Conservation (phyloP, 2,888 invertebrate species). For the Drosophila pegasa region DNA sequence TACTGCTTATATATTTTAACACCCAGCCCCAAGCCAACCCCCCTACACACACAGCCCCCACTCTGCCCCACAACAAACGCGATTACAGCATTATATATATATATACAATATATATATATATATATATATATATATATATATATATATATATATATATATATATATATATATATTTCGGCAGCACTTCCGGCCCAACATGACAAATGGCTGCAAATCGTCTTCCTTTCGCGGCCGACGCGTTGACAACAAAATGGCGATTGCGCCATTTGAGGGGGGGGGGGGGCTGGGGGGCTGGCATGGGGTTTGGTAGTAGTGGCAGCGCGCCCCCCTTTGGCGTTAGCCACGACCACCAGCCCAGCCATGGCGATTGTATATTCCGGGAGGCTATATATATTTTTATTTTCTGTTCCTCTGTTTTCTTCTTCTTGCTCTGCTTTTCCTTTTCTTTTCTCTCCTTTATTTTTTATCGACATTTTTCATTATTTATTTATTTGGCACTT, state of each 20-base stretch:
- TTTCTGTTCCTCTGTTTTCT: constrained; percentile 36
- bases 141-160: constrained; percentile 11
- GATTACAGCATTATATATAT: constrained; percentile 54
- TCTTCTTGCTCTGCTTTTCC: too few species aligned
- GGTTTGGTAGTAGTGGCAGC: neutral
- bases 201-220: constrained; percentile 81
- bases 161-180: constrained; percentile 44
- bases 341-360: neutral
- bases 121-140: constrained; percentile 41
- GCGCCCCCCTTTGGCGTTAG: neutral
- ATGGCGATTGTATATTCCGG: neutral
- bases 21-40: constrained; percentile 24
- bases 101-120: constrained; percentile 12
- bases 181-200: constrained; percentile 70
- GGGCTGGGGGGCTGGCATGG: neutral
- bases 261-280: neutral
- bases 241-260: constrained; percentile 68
- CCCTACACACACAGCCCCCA: constrained; percentile 17
- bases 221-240: constrained; percentile 75
- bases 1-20: constrained; percentile 79
- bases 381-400: constrained; percentile 4
- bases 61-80: constrained; percentile 49
- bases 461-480: constrained; percentile 75
- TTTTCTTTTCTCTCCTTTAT: constrained; percentile 27
- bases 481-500: constrained; percentile 78